A percentile compares a stretch with the other conserved stretches of the same genome.
Conservation (phyloP, 2,797 vertebrate genomes). For the Falco berigora region DNA sequence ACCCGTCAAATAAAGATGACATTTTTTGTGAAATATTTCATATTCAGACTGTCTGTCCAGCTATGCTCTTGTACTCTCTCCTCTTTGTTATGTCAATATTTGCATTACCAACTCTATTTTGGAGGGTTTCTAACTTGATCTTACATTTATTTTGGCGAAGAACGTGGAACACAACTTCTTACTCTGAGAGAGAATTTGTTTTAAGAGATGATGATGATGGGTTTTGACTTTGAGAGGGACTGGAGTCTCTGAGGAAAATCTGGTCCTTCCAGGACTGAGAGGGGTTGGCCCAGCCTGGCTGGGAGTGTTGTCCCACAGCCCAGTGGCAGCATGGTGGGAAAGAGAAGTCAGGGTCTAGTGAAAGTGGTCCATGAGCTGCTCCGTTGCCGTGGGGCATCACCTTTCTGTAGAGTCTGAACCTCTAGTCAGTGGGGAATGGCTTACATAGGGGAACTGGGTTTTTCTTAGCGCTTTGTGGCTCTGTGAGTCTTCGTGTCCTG, state of each 20-base stretch:
- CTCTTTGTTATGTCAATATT: constrained; percentile 66
- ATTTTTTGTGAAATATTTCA: constrained; percentile 43
- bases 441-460: fast-evolving
- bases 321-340: fast-evolving
- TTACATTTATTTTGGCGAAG: constrained; percentile 65
- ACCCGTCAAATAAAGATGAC: constrained; percentile 46
- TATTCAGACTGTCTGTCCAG: constrained; percentile 49
- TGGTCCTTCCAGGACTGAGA: not conserved
- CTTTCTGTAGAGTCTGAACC: not conserved
- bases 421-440: not conserved
- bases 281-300: not conserved
- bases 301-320: not conserved
- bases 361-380: not conserved
- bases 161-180: constrained; percentile 13
- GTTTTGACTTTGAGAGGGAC: not conserved
- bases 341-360: not conserved
- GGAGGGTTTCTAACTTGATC: constrained; percentile 51
- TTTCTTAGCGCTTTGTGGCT: not conserved
- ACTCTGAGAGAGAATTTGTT: constrained; percentile 17
- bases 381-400: fast-evolving
- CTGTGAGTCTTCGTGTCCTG: fast-evolving
- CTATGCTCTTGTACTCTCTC: constrained; percentile 23
- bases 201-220: constrained; percentile 20
- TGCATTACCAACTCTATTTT: constrained; percentile 61
- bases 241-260: not conserved